Evolutionary conservation across 2,888 invertebrate species (phyloP).

Genomic region (Ichneumoninae sp.): DNA sequence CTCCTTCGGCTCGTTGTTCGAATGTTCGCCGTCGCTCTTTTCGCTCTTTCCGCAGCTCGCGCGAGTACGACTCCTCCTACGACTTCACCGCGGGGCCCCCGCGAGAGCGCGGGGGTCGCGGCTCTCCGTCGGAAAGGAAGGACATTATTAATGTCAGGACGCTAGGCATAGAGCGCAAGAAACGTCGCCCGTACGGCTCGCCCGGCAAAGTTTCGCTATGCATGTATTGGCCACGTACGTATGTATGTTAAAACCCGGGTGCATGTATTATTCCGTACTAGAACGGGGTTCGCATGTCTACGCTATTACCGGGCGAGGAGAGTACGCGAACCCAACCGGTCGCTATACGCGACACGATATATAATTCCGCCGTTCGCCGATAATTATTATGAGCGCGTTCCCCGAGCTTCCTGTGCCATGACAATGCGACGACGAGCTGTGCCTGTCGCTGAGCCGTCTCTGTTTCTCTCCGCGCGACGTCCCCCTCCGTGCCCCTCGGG

Average conservation of each 20-base stretch:
- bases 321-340: slow-evolving; percentile 60
- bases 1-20: slow-evolving; percentile 13
- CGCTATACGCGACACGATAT: slow-evolving; percentile 78
- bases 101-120: slow-evolving; percentile 1
- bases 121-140: slow-evolving; percentile 69
- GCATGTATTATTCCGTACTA: slow-evolving; percentile 65
- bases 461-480: neutral
- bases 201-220: slow-evolving; percentile 31
- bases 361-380: slow-evolving; percentile 82
- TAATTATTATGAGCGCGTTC: slow-evolving; percentile 82
- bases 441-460: slow-evolving; percentile 58
- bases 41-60: slow-evolving; percentile 49
- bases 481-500: neutral
- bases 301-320: slow-evolving; percentile 67
- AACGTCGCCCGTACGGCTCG: slow-evolving; percentile 66
- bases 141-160: slow-evolving; percentile 82
- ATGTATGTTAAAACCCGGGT: slow-evolving; percentile 21
- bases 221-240: slow-evolving; percentile 12
- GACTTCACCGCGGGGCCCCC: slow-evolving; percentile 33
- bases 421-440: slow-evolving; percentile 68
- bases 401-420: slow-evolving; percentile 76
- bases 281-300: slow-evolving; percentile 69
- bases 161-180: slow-evolving; percentile 72
- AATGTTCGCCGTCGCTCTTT: slow-evolving; percentile 58
- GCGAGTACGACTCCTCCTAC: slow-evolving; percentile 61